phyloP scores from a whole-genome alignment of 2,888 invertebrate genomes.

The Linyphia triangularis region DNA sequence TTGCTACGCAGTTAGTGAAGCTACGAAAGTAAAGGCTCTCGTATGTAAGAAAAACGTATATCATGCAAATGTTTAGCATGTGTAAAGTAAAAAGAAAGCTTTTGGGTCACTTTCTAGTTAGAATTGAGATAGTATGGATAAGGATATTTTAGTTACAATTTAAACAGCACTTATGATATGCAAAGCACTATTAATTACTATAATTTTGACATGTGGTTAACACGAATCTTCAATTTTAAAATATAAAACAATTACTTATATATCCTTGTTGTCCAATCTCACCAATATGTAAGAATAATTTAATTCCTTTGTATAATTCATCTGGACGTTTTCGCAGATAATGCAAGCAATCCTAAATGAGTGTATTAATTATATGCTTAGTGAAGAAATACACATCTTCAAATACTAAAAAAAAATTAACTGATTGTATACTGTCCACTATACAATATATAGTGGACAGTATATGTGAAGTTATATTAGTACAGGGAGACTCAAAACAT shows the following conservation, averaged over 20 bases:
- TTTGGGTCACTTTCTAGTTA: conserved; percentile 24
- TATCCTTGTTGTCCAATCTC: neutral
- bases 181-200: neutral
- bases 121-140: conserved; percentile 4
- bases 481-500: too few species aligned
- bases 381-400: too few species aligned
- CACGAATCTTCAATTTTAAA: neutral
- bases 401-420: too few species aligned
- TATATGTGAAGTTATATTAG: too few species aligned
- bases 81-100: conserved; percentile 4
- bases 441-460: too few species aligned
- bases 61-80: conserved; percentile 2
- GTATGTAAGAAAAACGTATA: neutral
- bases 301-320: neutral
- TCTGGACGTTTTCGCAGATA: too few species aligned
- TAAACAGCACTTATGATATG: neutral
- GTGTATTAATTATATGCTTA: too few species aligned
- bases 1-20: conserved; percentile 40
- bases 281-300: neutral
- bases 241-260: neutral
- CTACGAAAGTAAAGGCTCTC: conserved; percentile 22
- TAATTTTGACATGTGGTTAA: neutral
- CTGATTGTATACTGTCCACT: too few species aligned
- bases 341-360: too few species aligned
- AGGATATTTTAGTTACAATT: conserved; percentile 12